These are phyloP conservation scores for Pseudotriccus pelzelni DNA, from an alignment of 2,797 vertebrate species.

Conservation along the genomic window DNA sequence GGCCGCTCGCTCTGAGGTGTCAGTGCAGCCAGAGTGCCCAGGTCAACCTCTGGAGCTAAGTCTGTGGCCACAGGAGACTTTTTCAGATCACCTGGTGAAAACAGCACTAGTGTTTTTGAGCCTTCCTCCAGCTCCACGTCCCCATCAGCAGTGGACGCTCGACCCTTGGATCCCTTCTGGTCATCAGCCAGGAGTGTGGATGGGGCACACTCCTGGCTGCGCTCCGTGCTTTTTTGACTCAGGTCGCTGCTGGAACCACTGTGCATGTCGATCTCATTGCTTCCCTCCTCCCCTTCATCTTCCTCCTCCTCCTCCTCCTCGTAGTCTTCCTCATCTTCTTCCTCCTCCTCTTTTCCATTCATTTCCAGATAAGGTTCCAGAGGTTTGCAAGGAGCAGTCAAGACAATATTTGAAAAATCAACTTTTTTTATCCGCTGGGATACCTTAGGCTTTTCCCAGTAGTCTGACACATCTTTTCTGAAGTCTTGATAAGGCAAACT, in stretches of 20 bases:
- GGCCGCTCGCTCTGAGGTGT: slow-evolving; percentile 84
- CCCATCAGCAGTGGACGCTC: slow-evolving; percentile 85
- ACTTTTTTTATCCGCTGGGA: slow-evolving; percentile 82
- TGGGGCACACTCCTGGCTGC: slow-evolving; percentile 87
- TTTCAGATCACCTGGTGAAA: slow-evolving; percentile 93
- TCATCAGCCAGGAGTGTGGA: slow-evolving; percentile 93
- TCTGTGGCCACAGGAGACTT: slow-evolving; percentile 87
- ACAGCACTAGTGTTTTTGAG: slow-evolving; percentile 94
- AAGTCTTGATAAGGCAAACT: slow-evolving; percentile 83
- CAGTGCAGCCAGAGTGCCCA: slow-evolving; percentile 82
- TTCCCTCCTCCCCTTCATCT: slow-evolving; percentile 60
- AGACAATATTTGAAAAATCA: slow-evolving; percentile 89
- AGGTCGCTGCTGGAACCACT: slow-evolving; percentile 88
- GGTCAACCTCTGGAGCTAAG: slow-evolving; percentile 81
- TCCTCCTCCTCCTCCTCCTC: slow-evolving; percentile 64
- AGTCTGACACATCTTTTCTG: slow-evolving; percentile 81
- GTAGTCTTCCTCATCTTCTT: slow-evolving; percentile 46
- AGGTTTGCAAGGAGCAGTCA: slow-evolving; percentile 79
- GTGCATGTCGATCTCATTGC: slow-evolving; percentile 78
- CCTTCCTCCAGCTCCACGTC: slow-evolving; percentile 95
- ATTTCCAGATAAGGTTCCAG: slow-evolving; percentile 80
- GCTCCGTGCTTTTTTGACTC: slow-evolving; percentile 91
- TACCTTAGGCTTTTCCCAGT: slow-evolving; percentile 81
- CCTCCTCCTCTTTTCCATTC: slow-evolving; percentile 67
- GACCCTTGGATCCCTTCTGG: slow-evolving; percentile 84